phyloP scores from a whole-genome alignment of 2,888 invertebrate species.

The Eucriotettix oculatus region DNA sequence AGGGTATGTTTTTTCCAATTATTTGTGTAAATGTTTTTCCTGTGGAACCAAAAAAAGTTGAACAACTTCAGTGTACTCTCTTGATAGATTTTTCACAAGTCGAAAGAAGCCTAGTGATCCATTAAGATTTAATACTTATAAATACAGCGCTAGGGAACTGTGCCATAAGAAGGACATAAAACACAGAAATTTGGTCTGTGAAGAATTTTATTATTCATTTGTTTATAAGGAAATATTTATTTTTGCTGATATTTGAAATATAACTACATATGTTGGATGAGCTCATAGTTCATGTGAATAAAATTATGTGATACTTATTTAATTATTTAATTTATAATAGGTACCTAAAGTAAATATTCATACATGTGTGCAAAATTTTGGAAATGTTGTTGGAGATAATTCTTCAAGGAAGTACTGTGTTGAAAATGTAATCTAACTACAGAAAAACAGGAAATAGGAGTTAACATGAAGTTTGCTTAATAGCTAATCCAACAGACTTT shows the following conservation, averaged over 20 bases:
- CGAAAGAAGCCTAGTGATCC: conserved; percentile 12
- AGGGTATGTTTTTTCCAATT: conserved; percentile 89
- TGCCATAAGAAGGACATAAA: conserved; percentile 5
- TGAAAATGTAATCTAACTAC: too few species aligned
- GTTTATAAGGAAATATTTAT: neutral
- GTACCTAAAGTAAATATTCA: too few species aligned
- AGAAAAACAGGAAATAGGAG: neutral
- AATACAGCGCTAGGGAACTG: conserved; percentile 8
- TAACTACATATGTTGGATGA: conserved; percentile 3
- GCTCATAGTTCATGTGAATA: neutral
- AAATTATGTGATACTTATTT: neutral
- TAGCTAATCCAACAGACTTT: neutral
- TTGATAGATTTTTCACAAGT: conserved; percentile 14
- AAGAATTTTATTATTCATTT: neutral
- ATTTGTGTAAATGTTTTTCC: conserved; percentile 39
- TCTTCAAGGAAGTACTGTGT: too few species aligned
- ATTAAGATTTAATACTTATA: conserved; percentile 6
- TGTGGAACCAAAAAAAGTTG: conserved; percentile 13
- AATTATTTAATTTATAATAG: too few species aligned
- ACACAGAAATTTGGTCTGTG: neutral
- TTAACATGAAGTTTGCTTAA: neutral
- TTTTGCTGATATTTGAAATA: conserved; percentile 1
- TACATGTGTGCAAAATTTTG: too few species aligned
- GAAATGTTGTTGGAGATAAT: too few species aligned
- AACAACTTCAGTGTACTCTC: conserved; percentile 11